Conservation (phyloP, 2,797 vertebrate genomes). For the Sebastes dallii region DNA sequence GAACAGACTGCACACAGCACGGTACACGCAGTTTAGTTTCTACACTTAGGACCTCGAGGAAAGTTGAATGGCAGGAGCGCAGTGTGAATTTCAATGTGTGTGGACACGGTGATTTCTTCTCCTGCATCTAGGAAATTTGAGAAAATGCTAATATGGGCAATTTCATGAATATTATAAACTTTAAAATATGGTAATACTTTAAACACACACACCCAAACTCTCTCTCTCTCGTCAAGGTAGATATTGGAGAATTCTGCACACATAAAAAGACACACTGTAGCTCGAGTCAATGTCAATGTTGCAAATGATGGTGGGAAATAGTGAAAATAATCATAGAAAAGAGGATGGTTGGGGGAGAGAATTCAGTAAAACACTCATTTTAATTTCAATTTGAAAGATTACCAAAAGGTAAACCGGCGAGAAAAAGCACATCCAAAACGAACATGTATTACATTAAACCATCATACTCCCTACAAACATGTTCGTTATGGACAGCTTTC, state of each 20-base stretch:
- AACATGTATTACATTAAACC: background rate
- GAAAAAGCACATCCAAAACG: background rate
- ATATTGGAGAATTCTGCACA: background rate
- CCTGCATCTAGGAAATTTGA: background rate
- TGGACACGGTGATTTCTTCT: background rate
- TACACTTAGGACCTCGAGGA: background rate
- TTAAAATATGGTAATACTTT: background rate
- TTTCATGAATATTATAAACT: conserved; percentile 21
- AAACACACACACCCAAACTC: background rate
- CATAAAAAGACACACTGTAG: background rate
- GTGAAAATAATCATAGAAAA: background rate
- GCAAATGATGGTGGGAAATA: background rate
- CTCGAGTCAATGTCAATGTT: background rate
- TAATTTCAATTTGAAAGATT: background rate
- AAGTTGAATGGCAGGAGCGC: conserved; percentile 14
- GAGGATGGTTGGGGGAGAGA: background rate
- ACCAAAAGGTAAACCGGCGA: background rate
- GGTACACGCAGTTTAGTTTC: conserved; percentile 10
- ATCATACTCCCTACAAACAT: background rate
- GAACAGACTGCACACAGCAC: conserved; percentile 28
- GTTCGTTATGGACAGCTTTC: background rate
- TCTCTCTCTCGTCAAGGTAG: background rate
- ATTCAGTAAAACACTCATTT: background rate
- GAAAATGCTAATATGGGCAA: background rate
- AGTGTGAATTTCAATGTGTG: conserved; percentile 4